Conservation (phyloP, 2,888 invertebrate species). For the Lobophora halterata region DNA sequence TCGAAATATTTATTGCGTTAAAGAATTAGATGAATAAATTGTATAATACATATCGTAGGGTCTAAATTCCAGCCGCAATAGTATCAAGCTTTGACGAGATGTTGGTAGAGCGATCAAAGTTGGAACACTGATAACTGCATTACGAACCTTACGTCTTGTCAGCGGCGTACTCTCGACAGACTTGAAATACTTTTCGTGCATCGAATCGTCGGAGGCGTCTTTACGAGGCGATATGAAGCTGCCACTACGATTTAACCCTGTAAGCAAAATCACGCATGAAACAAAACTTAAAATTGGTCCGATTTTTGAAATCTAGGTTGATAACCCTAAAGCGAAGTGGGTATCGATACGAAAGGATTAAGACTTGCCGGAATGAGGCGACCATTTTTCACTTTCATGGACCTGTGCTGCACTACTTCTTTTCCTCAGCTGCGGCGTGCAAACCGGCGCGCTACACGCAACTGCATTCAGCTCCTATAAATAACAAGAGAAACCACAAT, state of each 20-base stretch:
- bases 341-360: background rate
- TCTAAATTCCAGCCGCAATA: no score
- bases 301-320: no score
- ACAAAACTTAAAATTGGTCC: no score
- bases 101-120: no score
- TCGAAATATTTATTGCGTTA: no score
- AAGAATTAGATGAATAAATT: no score
- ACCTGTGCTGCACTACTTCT: slow-evolving; percentile 56
- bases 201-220: slow-evolving; percentile 88
- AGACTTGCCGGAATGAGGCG: slow-evolving; percentile 62
- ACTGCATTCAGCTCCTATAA: slow-evolving; percentile 64
- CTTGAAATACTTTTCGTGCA: slow-evolving; percentile 90
- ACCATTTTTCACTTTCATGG: slow-evolving; percentile 70
- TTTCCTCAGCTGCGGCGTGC: slow-evolving; percentile 68
- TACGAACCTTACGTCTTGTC: slow-evolving; percentile 75
- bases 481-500: slow-evolving; percentile 17
- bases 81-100: no score
- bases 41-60: no score
- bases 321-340: background rate
- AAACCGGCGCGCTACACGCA: slow-evolving; percentile 53
- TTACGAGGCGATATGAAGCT: slow-evolving; percentile 81
- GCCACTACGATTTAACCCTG: slow-evolving; percentile 75
- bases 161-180: slow-evolving; percentile 86
- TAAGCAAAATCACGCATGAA: no score
- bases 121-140: background rate